A percentile compares a stretch with the other conserved stretches of the same genome.
Conservation (phyloP, 2,888 invertebrate species). For the Drosophila dives region DNA sequence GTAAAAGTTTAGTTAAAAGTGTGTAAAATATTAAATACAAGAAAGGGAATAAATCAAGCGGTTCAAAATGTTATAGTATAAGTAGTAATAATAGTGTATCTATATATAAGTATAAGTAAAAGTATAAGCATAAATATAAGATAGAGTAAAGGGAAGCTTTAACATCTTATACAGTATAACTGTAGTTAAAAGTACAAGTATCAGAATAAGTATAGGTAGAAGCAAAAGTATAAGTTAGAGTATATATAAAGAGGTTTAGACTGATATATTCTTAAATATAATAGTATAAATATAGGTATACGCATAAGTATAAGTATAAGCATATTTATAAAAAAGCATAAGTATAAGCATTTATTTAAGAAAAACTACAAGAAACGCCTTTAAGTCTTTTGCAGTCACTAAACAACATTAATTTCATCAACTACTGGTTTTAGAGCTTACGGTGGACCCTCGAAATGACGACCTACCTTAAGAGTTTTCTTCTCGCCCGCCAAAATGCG, state of each 20-base stretch:
- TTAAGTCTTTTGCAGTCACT: neutral
- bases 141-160: neutral
- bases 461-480: conserved; percentile 91
- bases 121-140: conserved; percentile 5
- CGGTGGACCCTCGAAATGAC: neutral
- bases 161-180: neutral
- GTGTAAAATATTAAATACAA: neutral
- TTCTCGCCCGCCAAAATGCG: conserved; percentile 95
- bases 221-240: neutral
- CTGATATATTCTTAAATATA: neutral
- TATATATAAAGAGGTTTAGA: neutral
- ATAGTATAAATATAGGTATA: neutral
- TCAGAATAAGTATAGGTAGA: neutral
- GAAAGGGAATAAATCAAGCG: neutral
- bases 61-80: neutral
- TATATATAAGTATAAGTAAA: neutral
- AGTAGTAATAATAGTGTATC: neutral
- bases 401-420: neutral
- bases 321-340: neutral
- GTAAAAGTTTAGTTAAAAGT: neutral
- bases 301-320: neutral
- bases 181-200: conserved; percentile 1
- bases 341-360: neutral
- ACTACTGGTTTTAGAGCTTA: neutral
- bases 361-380: neutral